Evolutionary conservation across 2,113 vertebrate genomes (phyloP), one percentile per base, ranked within the genome.

Genomic region (Osmerus eperlanus): DNA sequence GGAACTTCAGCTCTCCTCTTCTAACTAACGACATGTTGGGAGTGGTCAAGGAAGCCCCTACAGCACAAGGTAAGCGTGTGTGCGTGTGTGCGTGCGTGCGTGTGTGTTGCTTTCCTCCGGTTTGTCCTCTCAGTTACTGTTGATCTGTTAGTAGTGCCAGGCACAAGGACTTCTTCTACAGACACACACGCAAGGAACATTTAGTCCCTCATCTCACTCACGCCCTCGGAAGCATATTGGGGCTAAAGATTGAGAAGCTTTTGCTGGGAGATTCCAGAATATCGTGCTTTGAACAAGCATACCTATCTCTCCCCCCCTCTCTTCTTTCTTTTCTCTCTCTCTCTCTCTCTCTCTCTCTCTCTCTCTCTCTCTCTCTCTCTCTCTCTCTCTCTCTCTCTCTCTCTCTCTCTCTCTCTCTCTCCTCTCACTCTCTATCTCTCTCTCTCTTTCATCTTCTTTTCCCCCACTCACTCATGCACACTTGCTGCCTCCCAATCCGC

Each of bases 1-100:
- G 95, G 18, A 96, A 96, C 89, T 95, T 97, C 91, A 97, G 95
- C 86, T 96, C 95, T 66, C 95, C 95, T 0, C 89, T 97, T 72
- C 89, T 96, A 23, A 90, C 93, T 58, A 90, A 85, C 2, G 94
- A 95, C 8, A 86, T 85, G 15, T 89, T 94, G 73, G 88, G 87
- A 32, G 83, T 88, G 65, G 89, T 91, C 60, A 90, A 84, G 86
- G 94, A 95, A 76, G 88, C 91, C 61, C 91, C 92, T 25, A 87
- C 92, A 36, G 77, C 88, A 4, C 89, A 89, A 79, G 90, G 91
- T 91, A 81, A 90, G 87, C 76, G 81, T 18, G 52, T 54, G 65
- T 32, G 47, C 32, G 25, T 52, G 47, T 15, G 52, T 29, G 3
- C 29, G 52, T 55, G 8, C 60, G 54, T 70, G 68, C 25, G 25